Conservation (phyloP, 2,797 vertebrate species). For the Perodicticus potto region DNA sequence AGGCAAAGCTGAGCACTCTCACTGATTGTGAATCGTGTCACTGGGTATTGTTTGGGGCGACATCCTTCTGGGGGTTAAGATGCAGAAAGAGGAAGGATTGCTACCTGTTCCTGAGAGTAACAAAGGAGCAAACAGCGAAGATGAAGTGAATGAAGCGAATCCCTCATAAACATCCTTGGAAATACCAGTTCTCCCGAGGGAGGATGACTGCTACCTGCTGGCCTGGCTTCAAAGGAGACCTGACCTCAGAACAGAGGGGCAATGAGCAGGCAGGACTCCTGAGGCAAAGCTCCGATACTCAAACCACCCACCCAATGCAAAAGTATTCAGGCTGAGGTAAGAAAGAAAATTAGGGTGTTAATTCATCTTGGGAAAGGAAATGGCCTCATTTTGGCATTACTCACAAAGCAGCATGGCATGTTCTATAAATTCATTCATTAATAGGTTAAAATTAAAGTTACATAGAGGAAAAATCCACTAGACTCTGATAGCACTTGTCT, state of each 20-base stretch:
- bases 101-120: background rate
- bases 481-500: background rate
- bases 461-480: background rate
- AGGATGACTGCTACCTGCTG: background rate
- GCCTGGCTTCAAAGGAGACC: background rate
- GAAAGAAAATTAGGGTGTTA: background rate
- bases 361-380: background rate
- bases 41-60: background rate
- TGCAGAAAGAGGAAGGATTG: background rate
- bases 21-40: background rate
- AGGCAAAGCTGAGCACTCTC: background rate
- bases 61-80: background rate
- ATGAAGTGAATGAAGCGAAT: background rate
- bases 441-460: constrained; percentile 37
- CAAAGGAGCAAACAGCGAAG: background rate
- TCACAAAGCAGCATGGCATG: background rate
- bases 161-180: background rate
- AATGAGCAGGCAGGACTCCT: background rate
- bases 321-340: background rate
- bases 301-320: background rate
- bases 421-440: constrained; percentile 41
- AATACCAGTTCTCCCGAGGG: background rate
- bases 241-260: background rate
- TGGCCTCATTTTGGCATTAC: background rate
- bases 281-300: background rate